Base-by-base conservation (phyloP, 1,140 invertebrate species). In the Macrobrachium rosenbergii region DNA sequence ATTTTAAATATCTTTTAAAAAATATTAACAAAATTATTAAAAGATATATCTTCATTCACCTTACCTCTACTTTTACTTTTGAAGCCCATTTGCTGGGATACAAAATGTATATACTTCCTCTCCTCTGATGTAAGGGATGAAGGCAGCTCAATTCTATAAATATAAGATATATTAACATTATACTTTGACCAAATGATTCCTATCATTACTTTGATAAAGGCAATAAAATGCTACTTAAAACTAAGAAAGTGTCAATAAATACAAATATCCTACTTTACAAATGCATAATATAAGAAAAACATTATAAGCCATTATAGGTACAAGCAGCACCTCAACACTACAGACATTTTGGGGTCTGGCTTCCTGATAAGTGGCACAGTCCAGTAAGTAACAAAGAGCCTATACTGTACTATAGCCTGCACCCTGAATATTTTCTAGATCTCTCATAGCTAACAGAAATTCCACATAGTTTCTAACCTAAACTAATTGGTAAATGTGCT, bases 51-150 rank as follows among this genome's bases (percentile, higher is more conserved):
- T 58, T 52, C 28, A 23, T 63, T 23, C 72, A 73, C 88, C 90
- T 91, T 93, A 95, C 95, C 95, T 92, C 93, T 91, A 90, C 94
- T 95, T 92, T 95, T 96, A 0, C 95, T 96, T 90, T 96, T 95
- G 2, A 97, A 91, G 0, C 95, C 95, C 86, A 95, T 91, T 87
- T 94, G 89, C 67, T 92, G 91, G 88, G 92, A 94, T 23, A 95
- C 92, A 87, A 94, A 92, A 91, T 97, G 96, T 78, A 97, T 94
- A 91, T 96, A 96, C n/a, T 94, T 95, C 91, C 96, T 93, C 91
- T 97, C 95, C 88, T 94, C 94, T 3, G 95, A 94, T 28, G 94
- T 95, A 62, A 97, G 93, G 12, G 95, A 96, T 10, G 95, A 95
- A 43, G 96, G 95, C 92, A 96, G 96, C 89, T 93, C 43, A 93